Evolutionary conservation across 2,113 vertebrate genomes (phyloP).

Genomic region (Campylorhamphus procurvoides): DNA sequence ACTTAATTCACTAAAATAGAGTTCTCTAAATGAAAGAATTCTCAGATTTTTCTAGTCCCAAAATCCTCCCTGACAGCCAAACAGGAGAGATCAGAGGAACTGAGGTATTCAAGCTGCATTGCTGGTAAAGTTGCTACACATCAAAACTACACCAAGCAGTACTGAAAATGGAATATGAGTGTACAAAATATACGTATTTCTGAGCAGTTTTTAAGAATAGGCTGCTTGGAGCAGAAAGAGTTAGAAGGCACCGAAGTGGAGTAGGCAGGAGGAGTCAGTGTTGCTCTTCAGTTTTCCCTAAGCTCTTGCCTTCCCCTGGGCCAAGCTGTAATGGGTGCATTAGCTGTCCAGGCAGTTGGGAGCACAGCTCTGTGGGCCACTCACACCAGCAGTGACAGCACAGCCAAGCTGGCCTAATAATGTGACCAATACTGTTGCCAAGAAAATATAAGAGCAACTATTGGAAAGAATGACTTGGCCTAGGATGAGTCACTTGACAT

Average conservation of each 20-base stretch:
- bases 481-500: background rate
- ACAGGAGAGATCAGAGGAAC: background rate
- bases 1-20: background rate
- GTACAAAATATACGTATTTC: background rate
- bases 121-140: background rate
- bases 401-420: background rate
- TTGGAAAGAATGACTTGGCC: background rate
- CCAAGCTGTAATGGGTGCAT: too few relatives aligned
- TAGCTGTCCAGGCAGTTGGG: background rate
- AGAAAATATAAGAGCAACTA: background rate
- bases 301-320: background rate
- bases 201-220: background rate
- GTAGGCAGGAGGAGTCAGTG: background rate
- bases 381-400: background rate
- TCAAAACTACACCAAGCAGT: background rate
- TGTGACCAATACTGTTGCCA: background rate
- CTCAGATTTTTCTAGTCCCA: background rate
- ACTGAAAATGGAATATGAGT: background rate
- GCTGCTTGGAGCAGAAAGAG: background rate
- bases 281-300: background rate
- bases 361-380: background rate
- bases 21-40: background rate
- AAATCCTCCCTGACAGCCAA: background rate
- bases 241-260: background rate
- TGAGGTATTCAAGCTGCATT: background rate